Base-by-base conservation (phyloP, 2,113 vertebrate species). In the Uria aalge region DNA sequence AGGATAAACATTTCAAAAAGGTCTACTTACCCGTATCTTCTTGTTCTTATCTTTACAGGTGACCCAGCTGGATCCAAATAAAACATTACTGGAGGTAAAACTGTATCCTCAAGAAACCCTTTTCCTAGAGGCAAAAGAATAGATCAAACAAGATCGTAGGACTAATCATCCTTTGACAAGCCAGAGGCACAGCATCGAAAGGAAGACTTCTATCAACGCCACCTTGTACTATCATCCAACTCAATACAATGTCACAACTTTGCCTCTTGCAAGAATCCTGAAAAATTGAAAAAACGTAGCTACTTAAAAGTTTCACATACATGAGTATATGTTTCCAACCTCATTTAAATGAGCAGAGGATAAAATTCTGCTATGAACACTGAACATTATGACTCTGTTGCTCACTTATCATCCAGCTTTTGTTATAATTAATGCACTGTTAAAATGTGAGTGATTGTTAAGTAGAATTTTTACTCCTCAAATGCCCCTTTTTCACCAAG, bases 41-140 rank as follows among this genome's bases (percentile, higher is more conserved):
- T 91, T 86, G 47, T 86, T 90, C 90, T 29, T 96, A 21, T 97
- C 67, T 94, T 97, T 95, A 66, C 98, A 99, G 99, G 99, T 99
- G 97, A 99, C 99, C 90, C 99, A 99, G 98, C 88, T 99, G 98
- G 99, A 99, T 95, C 98, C 99, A 83, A 98, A 98, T 87, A 99
- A 99, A 77, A 99, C 98, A 62, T 98, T 99, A 97, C 95, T 99
- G 98, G 99, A 99, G 97, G 99, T 99, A 97, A 99, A 99, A 98
- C 98, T 99, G 97, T 99, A 99, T 96, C 99, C 99, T 96, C 99
- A 99, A 99, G 99, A 99, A 99, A 99, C 99, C 63, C 99, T 99
- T 96, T 99, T 99, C 98, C 98, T 99, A 97, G 99, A 99, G 98
- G 99, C 99, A 92, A 99, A 99, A 98, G 99, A 99, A 93, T 99